A percentile compares a stretch with the other conserved stretches of the same genome.
Evolutionary conservation across 2,888 invertebrate genomes (phyloP).

Genomic region (Melikaiella ostensackeni): DNA sequence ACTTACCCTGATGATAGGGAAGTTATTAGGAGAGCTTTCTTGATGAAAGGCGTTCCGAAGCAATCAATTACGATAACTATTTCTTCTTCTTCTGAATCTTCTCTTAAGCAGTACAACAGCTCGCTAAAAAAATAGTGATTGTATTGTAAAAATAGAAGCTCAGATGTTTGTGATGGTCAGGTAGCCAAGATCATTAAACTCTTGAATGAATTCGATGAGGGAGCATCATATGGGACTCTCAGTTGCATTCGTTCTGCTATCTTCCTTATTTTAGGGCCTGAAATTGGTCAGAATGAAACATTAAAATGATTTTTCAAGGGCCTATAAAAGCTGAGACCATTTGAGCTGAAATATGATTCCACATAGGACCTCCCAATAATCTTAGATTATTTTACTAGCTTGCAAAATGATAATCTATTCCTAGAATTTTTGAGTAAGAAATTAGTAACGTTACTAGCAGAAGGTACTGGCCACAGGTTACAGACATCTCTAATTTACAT

Average conservation of each 20-base stretch:
- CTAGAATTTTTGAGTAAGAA: too few species aligned
- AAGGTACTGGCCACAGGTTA: too few species aligned
- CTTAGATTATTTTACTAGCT: too few species aligned
- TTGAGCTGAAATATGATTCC: too few species aligned
- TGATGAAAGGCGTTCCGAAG: background rate
- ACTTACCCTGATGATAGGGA: background rate
- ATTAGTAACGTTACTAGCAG: too few species aligned
- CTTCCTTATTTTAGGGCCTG: background rate
- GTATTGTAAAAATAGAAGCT: background rate
- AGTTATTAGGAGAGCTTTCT: background rate
- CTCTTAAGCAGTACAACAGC: background rate
- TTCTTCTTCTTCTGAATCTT: background rate
- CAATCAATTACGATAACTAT: background rate
- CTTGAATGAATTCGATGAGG: background rate
- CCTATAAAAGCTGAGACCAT: too few species aligned
- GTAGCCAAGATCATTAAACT: background rate
- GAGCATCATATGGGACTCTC: background rate
- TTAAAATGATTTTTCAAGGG: conserved; percentile 45
- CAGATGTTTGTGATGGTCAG: background rate
- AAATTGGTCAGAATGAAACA: background rate
- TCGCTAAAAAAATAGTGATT: background rate
- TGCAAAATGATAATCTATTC: too few species aligned
- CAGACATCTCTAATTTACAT: too few species aligned
- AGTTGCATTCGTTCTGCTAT: too few species aligned
- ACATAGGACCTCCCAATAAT: too few species aligned